phyloP scores from a whole-genome alignment of 2,113 vertebrate genomes.

The Anhinga anhinga region DNA sequence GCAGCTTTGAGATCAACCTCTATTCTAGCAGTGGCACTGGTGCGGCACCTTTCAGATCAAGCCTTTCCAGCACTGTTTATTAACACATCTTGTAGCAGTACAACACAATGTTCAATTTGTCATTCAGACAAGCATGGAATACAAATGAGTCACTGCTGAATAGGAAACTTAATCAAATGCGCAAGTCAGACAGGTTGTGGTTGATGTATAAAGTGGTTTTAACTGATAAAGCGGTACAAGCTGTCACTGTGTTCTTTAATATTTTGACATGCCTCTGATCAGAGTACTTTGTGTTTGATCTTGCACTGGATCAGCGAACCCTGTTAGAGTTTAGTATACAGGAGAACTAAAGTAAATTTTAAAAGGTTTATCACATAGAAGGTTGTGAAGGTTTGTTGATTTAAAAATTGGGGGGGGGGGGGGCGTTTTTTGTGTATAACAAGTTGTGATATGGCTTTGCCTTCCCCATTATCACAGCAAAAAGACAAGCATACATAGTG shows the following conservation, averaged over 20 bases:
- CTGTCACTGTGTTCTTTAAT: conserved; percentile 65
- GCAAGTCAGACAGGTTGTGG: conserved; percentile 72
- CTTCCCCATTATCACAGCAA: neutral
- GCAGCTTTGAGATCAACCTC: conserved; percentile 39
- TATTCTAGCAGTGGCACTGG: neutral
- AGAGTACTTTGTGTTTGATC: conserved; percentile 79
- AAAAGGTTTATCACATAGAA: neutral
- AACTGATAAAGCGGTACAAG: conserved; percentile 57
- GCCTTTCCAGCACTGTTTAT: conserved; percentile 70
- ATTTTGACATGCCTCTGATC: conserved; percentile 69
- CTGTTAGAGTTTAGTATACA: conserved; percentile 19
- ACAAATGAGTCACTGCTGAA: conserved; percentile 63
- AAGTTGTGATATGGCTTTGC: neutral
- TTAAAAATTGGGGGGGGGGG: neutral
- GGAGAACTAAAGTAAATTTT: neutral
- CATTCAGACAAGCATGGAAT: conserved; percentile 69
- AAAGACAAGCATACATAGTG: neutral
- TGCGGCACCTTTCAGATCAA: conserved; percentile 58
- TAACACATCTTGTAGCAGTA: conserved; percentile 68
- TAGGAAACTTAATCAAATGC: conserved; percentile 63
- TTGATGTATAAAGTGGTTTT: conserved; percentile 65
- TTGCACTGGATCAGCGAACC: conserved; percentile 80
- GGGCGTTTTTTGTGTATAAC: neutral
- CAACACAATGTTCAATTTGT: conserved; percentile 72
- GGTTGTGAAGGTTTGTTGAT: neutral